Evolutionary conservation across 2,113 vertebrate species (phyloP).

Genomic region (Megaceryle maxima): DNA sequence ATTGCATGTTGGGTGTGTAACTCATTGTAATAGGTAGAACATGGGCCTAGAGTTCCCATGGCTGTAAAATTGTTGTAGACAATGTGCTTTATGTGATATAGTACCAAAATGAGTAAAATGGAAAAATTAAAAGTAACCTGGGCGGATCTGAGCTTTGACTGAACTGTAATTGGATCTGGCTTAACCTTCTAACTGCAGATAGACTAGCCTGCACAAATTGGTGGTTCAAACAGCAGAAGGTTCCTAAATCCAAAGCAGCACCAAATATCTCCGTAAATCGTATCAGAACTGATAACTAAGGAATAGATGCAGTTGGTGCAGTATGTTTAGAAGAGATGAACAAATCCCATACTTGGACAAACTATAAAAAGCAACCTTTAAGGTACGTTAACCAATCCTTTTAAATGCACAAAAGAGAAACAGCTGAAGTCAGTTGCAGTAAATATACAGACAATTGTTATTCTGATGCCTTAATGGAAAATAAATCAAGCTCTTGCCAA

Average conservation of each 20-base stretch:
- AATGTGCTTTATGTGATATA: neutral
- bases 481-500: conserved; percentile 70
- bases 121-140: conserved; percentile 4
- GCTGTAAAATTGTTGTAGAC: neutral
- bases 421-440: conserved; percentile 40
- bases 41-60: neutral
- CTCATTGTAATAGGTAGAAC: neutral
- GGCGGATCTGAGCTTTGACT: neutral
- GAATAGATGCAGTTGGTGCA: conserved; percentile 41
- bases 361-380: conserved; percentile 5
- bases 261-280: conserved; percentile 70
- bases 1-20: neutral
- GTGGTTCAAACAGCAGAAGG: conserved; percentile 68
- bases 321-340: neutral
- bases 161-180: conserved; percentile 75
- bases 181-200: conserved; percentile 77
- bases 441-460: conserved; percentile 67
- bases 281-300: conserved; percentile 68
- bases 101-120: conserved; percentile 12
- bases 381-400: conserved; percentile 54
- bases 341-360: conserved; percentile 9
- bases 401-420: conserved; percentile 66
- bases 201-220: conserved; percentile 49
- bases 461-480: conserved; percentile 70
- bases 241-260: conserved; percentile 64